These are phyloP conservation scores for Sebastes fasciatus DNA, from an alignment of 2,113 vertebrate species.

Conservation along the genomic window DNA sequence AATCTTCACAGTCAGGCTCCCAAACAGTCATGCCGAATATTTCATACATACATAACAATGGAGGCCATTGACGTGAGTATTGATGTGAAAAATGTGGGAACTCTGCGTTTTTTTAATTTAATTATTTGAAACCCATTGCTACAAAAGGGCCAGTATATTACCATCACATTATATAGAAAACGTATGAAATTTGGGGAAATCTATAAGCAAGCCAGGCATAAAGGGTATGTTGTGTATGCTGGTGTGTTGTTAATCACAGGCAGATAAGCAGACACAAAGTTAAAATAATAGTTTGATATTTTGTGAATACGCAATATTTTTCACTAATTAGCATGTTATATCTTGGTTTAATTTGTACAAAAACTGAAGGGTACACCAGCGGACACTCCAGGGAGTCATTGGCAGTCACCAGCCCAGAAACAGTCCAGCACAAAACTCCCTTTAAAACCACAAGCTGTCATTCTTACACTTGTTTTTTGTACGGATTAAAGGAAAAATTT, in stretches of 20 bases:
- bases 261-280: not conserved
- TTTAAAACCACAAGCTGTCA: not conserved
- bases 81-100: conserved; percentile 2
- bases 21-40: conserved; percentile 34
- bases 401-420: not conserved
- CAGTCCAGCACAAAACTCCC: not conserved
- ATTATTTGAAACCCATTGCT: not conserved
- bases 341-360: not conserved
- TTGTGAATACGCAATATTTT: not conserved
- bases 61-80: conserved; percentile 1
- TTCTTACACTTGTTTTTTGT: not conserved
- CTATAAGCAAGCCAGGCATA: not conserved
- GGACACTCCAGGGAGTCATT: not conserved
- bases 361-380: not conserved
- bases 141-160: not conserved
- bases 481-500: not conserved
- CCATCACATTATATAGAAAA: not conserved
- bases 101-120: conserved; percentile 17
- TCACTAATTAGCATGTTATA: not conserved
- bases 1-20: conserved; percentile 20
- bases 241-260: not conserved
- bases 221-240: not conserved
- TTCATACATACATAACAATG: conserved; percentile 6
- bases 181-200: not conserved
- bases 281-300: not conserved